These are phyloP conservation scores for Platygyra sinensis DNA, from an alignment of 64 coral and sea anemone species.

Conservation along the genomic window DNA sequence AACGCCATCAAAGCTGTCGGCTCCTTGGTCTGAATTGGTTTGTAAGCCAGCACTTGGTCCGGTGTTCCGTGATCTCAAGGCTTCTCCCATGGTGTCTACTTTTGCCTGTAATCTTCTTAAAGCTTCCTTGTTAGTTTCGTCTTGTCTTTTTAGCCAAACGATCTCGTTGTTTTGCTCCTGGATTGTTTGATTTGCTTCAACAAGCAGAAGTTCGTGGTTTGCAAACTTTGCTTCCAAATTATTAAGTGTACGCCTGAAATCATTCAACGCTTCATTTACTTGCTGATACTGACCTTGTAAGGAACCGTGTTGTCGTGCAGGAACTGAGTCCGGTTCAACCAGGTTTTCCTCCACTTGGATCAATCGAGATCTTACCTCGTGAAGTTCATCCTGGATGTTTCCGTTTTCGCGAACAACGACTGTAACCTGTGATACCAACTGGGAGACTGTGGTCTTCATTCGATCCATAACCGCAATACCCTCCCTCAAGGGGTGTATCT, in stretches of 20 bases:
- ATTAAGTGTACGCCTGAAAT: conserved; percentile 10
- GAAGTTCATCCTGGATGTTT: conserved; percentile 13
- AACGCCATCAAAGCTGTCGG: conserved; percentile 31
- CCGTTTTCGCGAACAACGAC: neutral
- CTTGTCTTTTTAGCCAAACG: neutral
- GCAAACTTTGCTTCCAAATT: conserved; percentile 36
- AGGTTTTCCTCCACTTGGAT: neutral
- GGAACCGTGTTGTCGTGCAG: neutral
- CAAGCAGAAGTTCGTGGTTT: conserved; percentile 42
- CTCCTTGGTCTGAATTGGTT: neutral
- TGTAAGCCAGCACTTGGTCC: neutral
- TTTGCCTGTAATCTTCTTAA: neutral
- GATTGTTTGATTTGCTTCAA: conserved; percentile 38
- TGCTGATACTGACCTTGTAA: conserved; percentile 10
- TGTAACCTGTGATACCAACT: conserved; percentile 27
- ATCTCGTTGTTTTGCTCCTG: conserved; percentile 22
- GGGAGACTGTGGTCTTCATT: conserved; percentile 23
- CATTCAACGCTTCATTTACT: conserved; percentile 2
- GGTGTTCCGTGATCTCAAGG: neutral
- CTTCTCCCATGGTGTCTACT: conserved; percentile 19
- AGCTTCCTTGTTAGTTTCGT: neutral
- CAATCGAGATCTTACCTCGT: neutral
- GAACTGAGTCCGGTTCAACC: neutral
- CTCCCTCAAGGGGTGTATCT: neutral
- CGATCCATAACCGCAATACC: neutral